Evolutionary conservation across 2,113 vertebrate species (phyloP), one percentile per base, ranked within the genome.

Genomic region (Oxygymnocypris stewartii): DNA sequence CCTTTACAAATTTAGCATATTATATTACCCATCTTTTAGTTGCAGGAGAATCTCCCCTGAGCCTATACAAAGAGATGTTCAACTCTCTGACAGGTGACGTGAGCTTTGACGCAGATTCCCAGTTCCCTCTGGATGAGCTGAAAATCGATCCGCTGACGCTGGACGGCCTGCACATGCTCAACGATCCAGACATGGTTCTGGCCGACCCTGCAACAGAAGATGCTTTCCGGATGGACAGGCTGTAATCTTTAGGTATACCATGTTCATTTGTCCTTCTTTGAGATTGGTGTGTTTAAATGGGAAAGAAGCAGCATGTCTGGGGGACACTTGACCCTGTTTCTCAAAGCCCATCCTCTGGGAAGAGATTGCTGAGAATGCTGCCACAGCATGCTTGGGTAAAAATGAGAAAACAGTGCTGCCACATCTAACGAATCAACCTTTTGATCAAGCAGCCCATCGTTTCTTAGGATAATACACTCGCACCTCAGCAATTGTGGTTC

Each of bases 161-260:
- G 90, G 98, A 99, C 40, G 98, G 98, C 91, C 96, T 99, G 85
- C 98, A 99, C 95, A 99, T 99, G 98, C 97, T 99, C 87, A 99
- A 99, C 0, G 98, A 99, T 94, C 98, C 98, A 0, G 98, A 99
- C 94, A 99, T 99, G 96, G 98, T 99, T 91, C 96, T 99, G 25
- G 91, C 98, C 0, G 98, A 98, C 94, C 94, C 98, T 0, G 98
- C 98, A 92, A 99, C 98, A 0, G 98, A 99, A 94, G 98, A 99
- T 94, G 98, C 98, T 44, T 99, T 99, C 94, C 95, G 98, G 89
- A 99, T 99, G 98, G 98, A 99, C 93, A 95, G 98, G 89, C 96
- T 99, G 96, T 99, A 94, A 95, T 74, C 31, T 49, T 84, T 84
- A 74, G 49, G 82, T 84, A 84, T 74, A 42, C 20, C 6, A 37